phyloP scores from a whole-genome alignment of 2,113 vertebrate genomes.

The Pipa parva region DNA sequence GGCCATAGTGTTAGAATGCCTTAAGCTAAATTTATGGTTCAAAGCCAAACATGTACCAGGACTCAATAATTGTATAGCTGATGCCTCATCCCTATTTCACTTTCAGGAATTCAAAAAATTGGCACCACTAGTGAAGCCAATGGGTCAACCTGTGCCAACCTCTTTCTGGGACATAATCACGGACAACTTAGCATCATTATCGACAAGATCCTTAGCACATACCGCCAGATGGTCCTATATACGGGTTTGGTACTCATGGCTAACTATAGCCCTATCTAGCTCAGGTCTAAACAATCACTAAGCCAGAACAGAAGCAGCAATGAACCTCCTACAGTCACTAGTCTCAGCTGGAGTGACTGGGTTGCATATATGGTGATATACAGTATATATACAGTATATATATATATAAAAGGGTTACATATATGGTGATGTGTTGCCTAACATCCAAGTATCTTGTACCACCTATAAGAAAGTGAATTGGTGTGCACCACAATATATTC shows the following conservation, averaged over 20 bases:
- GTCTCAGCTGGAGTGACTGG: no score
- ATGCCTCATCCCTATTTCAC: not conserved
- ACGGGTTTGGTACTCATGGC: not conserved
- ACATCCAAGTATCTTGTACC: no score
- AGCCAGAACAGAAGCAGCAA: no score
- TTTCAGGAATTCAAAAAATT: not conserved
- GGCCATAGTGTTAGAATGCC: not conserved
- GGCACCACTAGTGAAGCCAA: not conserved
- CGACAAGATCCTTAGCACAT: not conserved
- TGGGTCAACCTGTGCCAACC: not conserved
- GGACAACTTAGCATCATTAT: not conserved
- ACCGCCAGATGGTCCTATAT: not conserved
- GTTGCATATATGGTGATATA: no score
- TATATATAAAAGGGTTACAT: no score
- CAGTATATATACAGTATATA: no score
- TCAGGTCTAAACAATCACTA: no score
- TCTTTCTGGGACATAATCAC: not conserved
- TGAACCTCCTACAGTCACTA: no score
- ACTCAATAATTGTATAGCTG: no score
- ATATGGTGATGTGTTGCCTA: no score
- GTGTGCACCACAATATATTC: no score
- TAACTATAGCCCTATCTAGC: not conserved
- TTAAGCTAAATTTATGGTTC: not conserved
- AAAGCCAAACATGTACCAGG: not conserved
- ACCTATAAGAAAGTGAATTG: no score